Evolutionary conservation across 2,888 invertebrate species (phyloP).

Genomic region (Hesperia comma): DNA sequence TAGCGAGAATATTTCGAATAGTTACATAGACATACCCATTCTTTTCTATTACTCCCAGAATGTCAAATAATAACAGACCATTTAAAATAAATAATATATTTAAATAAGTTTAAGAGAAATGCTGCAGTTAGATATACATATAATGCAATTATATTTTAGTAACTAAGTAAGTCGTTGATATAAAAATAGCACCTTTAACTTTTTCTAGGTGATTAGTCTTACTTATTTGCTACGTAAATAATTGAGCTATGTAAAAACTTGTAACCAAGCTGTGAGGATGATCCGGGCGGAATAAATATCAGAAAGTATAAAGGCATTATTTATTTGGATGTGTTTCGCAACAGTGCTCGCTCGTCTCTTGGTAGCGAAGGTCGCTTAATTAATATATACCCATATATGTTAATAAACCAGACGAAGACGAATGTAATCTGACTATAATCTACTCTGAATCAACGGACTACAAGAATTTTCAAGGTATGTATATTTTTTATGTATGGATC

Average conservation of each 20-base stretch:
- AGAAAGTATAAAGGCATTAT: constrained; percentile 34
- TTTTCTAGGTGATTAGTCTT: background rate
- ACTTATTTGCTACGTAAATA: background rate
- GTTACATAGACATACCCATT: too few relatives aligned
- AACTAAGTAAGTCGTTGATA: too few relatives aligned
- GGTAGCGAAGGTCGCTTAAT: constrained; percentile 52
- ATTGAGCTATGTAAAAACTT: background rate
- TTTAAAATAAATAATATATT: too few relatives aligned
- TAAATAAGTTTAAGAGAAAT: too few relatives aligned
- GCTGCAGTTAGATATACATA: too few relatives aligned
- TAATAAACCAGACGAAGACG: background rate
- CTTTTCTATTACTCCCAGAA: too few relatives aligned
- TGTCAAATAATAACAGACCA: too few relatives aligned
- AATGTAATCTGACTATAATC: background rate
- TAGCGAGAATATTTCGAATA: too few relatives aligned
- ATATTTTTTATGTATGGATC: background rate
- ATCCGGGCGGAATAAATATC: constrained; percentile 30
- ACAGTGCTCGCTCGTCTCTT: constrained; percentile 62
- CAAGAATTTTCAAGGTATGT: background rate
- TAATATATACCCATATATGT: background rate
- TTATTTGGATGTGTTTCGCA: constrained; percentile 52
- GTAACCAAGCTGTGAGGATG: constrained; percentile 11
- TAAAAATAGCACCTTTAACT: background rate
- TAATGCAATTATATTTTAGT: too few relatives aligned
- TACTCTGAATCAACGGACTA: background rate